Conservation (phyloP, 2,113 vertebrate genomes). For the Oophaga pumilio region DNA sequence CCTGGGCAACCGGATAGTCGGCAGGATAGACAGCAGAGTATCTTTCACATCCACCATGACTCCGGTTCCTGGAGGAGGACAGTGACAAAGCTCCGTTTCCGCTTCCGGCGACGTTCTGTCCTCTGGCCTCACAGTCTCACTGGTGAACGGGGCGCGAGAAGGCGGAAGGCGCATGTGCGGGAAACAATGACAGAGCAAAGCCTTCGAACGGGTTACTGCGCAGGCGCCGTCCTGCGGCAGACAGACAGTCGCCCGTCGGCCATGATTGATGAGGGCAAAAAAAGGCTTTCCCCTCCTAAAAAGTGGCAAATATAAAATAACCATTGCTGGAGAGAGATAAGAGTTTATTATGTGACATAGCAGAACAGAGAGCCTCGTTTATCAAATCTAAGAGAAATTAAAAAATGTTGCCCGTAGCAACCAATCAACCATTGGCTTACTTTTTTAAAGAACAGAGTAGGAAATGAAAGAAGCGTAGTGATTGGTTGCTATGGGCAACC, state of each 20-base stretch:
- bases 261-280: conserved; percentile 37
- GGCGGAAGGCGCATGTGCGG: conserved; percentile 44
- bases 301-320: not conserved
- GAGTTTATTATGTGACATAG: not conserved
- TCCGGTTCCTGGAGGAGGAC: conserved; percentile 61
- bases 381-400: no score
- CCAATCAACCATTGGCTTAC: no score
- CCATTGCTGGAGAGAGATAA: not conserved
- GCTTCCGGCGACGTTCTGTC: conserved; percentile 61
- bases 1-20: conserved; percentile 91
- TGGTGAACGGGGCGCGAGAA: not conserved
- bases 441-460: no score
- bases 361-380: not conserved
- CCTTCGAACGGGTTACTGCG: not conserved
- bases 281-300: no score
- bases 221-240: not conserved
- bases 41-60: conserved; percentile 94
- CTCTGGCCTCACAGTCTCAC: conserved; percentile 57
- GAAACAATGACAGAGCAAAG: not conserved
- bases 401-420: no score
- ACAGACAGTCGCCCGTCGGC: not conserved
- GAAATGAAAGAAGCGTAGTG: no score
- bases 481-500: no score
- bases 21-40: conserved; percentile 90
- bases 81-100: conserved; percentile 64